Evolutionary conservation across 2,888 invertebrate species (phyloP).

Genomic region (Pseudoips prasinana): DNA sequence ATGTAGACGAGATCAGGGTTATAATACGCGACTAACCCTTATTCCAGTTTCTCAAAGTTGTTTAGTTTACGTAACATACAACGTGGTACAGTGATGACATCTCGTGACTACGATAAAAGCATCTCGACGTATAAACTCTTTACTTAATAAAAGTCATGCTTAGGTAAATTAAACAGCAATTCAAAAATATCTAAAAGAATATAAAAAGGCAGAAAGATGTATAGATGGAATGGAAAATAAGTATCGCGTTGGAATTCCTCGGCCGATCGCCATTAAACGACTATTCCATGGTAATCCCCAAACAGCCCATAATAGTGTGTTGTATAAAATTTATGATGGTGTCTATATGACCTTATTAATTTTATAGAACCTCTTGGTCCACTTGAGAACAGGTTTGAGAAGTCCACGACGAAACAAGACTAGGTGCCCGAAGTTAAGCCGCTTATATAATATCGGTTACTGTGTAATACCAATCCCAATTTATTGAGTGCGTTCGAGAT

Average conservation of each 20-base stretch:
- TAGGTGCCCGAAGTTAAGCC: conserved; percentile 20
- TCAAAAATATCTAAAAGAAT: too few relatives aligned
- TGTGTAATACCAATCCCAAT: conserved; percentile 19
- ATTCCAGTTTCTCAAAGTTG: too few relatives aligned
- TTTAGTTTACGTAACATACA: too few relatives aligned
- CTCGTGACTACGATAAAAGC: too few relatives aligned
- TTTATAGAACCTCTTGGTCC: conserved; percentile 66
- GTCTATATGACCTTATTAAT: conserved; percentile 69
- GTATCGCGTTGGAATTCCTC: conserved; percentile 15
- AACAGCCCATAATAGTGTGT: conserved; percentile 41
- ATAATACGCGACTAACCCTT: too few relatives aligned
- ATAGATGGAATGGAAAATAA: too few relatives aligned
- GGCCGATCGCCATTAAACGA: conserved; percentile 12
- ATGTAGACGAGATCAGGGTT: too few relatives aligned
- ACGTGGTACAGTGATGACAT: too few relatives aligned
- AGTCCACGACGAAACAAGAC: conserved; percentile 27
- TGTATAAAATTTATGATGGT: conserved; percentile 56
- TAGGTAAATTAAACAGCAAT: too few relatives aligned
- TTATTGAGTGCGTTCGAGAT: conserved; percentile 30
- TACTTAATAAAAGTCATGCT: too few relatives aligned
- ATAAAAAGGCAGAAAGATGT: too few relatives aligned
- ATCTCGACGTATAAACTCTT: too few relatives aligned
- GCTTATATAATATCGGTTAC: conserved; percentile 39
- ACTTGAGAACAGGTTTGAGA: conserved; percentile 62
- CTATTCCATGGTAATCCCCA: conserved; percentile 35